Evolutionary conservation across 2,888 invertebrate genomes (phyloP), one percentile per base, ranked within the genome.

Genomic region (Epirrhoe alternata): DNA sequence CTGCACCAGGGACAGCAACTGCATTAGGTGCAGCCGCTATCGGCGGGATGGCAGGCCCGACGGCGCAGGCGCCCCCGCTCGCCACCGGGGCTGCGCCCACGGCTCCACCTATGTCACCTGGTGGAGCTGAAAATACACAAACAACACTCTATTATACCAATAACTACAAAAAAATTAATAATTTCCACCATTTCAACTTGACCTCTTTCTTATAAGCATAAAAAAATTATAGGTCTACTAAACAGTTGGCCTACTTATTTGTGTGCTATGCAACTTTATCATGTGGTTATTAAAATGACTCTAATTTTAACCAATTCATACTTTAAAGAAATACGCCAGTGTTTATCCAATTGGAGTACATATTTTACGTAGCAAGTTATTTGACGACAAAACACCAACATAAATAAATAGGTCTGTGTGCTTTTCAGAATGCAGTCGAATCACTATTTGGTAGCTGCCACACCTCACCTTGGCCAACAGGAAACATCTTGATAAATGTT

Each of bases 21-120:
- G 68, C 59, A 33, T 56, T 70, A 24, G 71, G 51, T 52, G 71
- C 65, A 10, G 66, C 58, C 5, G 61, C 62, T 47, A 31, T 65
- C 42, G 73, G 65, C n/a, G 70, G 68, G 14, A 70, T 89, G 75
- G 89, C 86, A 80, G 80, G 92, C 71, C 85, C 94, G 78, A 57
- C 57, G 80, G 85, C 79, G 80, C 88, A 77, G 89, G 86, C 81
- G 87, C 93, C 73, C 94, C 90, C 74, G 94, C 61, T 30, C 79
- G 87, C 93, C 70, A 94, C 91, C 72, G 94, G 90, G 74, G 88
- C 87, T 80, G 80, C 93, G 72, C 86, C 94, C 78, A 49, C 64
- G 82, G 85, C 79, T 79, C 88, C 77, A 62, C 71, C 63, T 65
- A 70, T 71, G 71, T 74, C 74, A 72, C 74, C 74, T 71, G 74